Evolutionary conservation across 2,113 vertebrate genomes (phyloP), one percentile per base, ranked within the genome.

Genomic region (Lophotis ruficrista): DNA sequence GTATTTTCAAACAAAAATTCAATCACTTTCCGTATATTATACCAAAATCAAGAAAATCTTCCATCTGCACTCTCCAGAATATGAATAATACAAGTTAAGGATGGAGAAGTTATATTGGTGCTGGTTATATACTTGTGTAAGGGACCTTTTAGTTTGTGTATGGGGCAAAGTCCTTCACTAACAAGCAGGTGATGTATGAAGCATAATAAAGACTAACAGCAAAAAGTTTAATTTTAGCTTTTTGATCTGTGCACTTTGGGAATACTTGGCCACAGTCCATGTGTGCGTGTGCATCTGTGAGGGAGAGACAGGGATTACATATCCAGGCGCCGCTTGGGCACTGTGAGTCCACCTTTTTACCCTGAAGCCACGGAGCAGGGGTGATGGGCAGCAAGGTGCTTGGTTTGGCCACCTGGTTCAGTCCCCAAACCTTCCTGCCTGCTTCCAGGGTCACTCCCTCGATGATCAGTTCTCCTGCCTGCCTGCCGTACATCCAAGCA

Each of bases 301-400:
- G 27, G 37, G 9, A 69, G 21, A 47, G 43, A 28, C 18, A 47
- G 0, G 3, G 28, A 45, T 64, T 51, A 28, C 0, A 2, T 8
- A 28, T 41, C 18, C 61, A 43, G 48, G 13, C 18, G 13, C 33
- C 2, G 2, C 13, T 25, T 56, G 35, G 50, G 21, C 6, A 1
- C 11, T 62, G 5, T 19, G 28, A 9, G 21, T 50, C 18, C 2
- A 4, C 24, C 24, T 90, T 83, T 23, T n/a, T 0, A 0, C 9
- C n/a, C 41, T 41, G 14, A 62, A 70, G 16, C 41, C 30, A 3
- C 3, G 5, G 68, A 10, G 8, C 19, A 8, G 1, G 4, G 43
- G n/a, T 54, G 58, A 62, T 1, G 5, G n/a, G 37, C 51, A 54
- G 9, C 0, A 6, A 79, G 10, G 19, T 27, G 21, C 28, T 47